Percentiles rank a stretch among this genome's conserved stretches.
Evolutionary conservation across 1,140 invertebrate species (phyloP).

Genomic region (Drosophila lacteicornis): DNA sequence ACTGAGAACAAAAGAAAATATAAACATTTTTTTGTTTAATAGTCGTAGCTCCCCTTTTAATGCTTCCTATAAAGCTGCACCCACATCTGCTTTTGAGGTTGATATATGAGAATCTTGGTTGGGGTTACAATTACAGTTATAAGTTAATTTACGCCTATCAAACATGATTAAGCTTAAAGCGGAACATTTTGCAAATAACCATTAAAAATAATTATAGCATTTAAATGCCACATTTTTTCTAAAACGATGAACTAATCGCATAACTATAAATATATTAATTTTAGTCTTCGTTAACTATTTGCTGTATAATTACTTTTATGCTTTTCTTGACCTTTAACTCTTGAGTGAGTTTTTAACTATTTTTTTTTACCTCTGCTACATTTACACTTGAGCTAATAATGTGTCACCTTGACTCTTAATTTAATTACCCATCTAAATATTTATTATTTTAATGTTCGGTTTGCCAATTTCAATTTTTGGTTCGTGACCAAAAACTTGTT

Average conservation of each 20-base stretch:
- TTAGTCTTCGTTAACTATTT: not conserved
- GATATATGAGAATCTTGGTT: conserved; percentile 15
- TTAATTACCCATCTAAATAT: conserved; percentile 23
- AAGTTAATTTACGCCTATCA: conserved; percentile 37
- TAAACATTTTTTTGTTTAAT: conserved; percentile 1
- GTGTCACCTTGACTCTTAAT: conserved; percentile 27
- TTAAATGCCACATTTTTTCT: conserved; percentile 6
- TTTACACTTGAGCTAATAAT: conserved; percentile 5
- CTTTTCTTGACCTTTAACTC: not conserved
- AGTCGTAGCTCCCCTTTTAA: not conserved
- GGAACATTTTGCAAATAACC: not conserved
- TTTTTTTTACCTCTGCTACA: not conserved
- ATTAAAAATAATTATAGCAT: conserved; percentile 2
- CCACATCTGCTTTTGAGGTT: conserved; percentile 21
- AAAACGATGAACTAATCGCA: conserved; percentile 4
- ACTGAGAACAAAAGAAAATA: conserved; percentile 27
- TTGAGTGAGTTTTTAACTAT: not conserved
- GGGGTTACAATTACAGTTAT: conserved; percentile 16
- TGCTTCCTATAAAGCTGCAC: conserved; percentile 15
- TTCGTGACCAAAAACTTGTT: conserved; percentile 43
- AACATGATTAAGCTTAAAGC: conserved; percentile 15
- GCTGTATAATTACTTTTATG: not conserved
- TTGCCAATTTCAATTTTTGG: conserved; percentile 1
- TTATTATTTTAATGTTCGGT: conserved; percentile 1
- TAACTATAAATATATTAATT: not conserved